A percentile compares a stretch with the other conserved stretches of the same genome.
These are phyloP conservation scores for Drosophila kambysellisi DNA, from an alignment of 2,888 invertebrate genomes.

Conservation along the genomic window DNA sequence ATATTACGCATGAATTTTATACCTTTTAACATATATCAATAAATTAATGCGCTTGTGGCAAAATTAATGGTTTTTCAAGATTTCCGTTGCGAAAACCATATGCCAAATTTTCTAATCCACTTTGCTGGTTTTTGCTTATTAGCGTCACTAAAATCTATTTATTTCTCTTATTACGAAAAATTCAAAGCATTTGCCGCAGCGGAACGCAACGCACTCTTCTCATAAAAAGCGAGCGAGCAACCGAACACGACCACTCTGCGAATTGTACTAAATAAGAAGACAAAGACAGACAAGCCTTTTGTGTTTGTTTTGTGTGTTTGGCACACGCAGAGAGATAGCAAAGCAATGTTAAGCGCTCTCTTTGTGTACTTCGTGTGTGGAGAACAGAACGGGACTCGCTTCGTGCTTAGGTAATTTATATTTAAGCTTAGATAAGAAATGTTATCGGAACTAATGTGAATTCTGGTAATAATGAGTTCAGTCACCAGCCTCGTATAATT, in stretches of 20 bases:
- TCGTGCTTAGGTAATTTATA: conserved; percentile 21
- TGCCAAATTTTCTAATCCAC: conserved; percentile 26
- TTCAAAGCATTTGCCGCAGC: conserved; percentile 19
- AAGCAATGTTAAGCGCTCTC: conserved; percentile 7
- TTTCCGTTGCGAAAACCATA: conserved; percentile 26
- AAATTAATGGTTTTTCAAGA: conserved; percentile 10
- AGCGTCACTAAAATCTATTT: conserved; percentile 41
- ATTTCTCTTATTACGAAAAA: conserved; percentile 30
- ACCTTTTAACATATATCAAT: conserved; percentile 44
- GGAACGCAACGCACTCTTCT: not conserved
- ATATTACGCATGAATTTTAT: conserved; percentile 22
- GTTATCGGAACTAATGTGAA: conserved; percentile 1
- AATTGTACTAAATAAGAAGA: conserved; percentile 39
- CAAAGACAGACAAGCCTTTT: conserved; percentile 29
- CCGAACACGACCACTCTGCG: conserved; percentile 39
- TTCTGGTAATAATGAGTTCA: conserved; percentile 3
- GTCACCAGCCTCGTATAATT: not conserved
- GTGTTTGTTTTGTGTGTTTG: conserved; percentile 6
- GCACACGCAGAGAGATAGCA: conserved; percentile 14
- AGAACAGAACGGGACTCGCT: conserved; percentile 6
- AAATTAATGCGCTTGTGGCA: conserved; percentile 19
- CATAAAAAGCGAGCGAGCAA: not conserved
- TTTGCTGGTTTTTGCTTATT: conserved; percentile 33
- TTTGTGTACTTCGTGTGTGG: conserved; percentile 5
- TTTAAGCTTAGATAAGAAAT: conserved; percentile 44